These are phyloP conservation scores for Pseudococcus viburni DNA, from an alignment of 2,888 invertebrate species.

Conservation along the genomic window DNA sequence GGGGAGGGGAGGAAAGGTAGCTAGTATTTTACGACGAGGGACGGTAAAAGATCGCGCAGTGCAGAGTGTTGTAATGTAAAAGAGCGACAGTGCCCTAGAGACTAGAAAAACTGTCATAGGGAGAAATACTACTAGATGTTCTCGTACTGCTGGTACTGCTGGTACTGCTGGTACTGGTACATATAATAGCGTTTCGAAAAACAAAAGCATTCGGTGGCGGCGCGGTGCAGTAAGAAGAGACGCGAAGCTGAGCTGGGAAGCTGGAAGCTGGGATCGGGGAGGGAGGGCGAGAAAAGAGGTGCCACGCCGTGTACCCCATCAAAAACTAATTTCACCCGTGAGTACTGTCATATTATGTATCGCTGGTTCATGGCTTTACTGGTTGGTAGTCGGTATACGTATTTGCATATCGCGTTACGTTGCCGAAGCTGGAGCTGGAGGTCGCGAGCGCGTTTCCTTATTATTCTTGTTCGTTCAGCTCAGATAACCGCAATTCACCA, in stretches of 20 bases:
- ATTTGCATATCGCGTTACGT: constrained; percentile 62
- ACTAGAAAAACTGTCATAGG: constrained; percentile 59
- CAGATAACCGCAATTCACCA: constrained; percentile 62
- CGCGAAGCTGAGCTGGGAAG: neutral
- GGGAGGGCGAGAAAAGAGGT: neutral
- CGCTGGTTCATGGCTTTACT: constrained; percentile 55
- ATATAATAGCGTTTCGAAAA: constrained; percentile 27
- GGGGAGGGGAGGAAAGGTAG: neutral
- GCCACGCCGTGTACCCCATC: constrained; percentile 35
- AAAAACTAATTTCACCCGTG: constrained; percentile 65
- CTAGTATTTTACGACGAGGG: neutral
- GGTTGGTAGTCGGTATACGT: neutral
- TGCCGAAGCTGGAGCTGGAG: neutral
- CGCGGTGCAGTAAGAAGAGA: neutral
- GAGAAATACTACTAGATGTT: constrained; percentile 52
- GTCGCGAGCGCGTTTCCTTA: constrained; percentile 49
- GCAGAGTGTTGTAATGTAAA: constrained; percentile 13
- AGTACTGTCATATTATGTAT: constrained; percentile 63
- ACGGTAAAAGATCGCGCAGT: constrained; percentile 4
- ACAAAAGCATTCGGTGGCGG: neutral
- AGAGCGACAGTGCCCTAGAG: constrained; percentile 56
- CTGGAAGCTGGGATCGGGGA: no score
- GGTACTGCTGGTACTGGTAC: neutral
- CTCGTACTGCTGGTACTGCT: neutral
- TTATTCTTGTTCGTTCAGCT: constrained; percentile 60